Evolutionary conservation across 2,113 vertebrate genomes (phyloP).

Genomic region (Ochotona curzoniae): DNA sequence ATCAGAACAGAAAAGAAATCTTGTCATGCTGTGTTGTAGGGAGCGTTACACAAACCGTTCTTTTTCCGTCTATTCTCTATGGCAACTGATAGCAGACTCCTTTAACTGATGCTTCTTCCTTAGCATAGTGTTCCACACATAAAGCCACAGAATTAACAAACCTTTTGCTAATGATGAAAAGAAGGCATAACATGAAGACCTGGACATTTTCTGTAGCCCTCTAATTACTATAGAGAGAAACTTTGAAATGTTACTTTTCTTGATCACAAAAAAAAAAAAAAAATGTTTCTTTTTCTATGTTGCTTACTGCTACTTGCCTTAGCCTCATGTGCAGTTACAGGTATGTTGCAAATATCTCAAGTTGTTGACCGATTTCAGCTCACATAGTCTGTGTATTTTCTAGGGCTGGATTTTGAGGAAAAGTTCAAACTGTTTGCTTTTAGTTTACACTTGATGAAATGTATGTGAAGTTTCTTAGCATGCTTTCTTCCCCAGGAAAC

Average conservation of each 20-base stretch:
- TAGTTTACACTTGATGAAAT: slow-evolving; percentile 23
- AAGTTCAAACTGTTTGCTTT: neutral
- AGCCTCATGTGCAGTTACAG: neutral
- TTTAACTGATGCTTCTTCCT: slow-evolving; percentile 51
- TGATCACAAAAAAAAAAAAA: neutral
- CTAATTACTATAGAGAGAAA: neutral
- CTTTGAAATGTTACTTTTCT: neutral
- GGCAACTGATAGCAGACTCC: slow-evolving; percentile 62
- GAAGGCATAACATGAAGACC: neutral
- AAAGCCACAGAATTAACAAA: neutral
- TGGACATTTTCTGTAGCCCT: neutral
- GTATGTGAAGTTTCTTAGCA: neutral
- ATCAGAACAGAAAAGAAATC: slow-evolving; percentile 50
- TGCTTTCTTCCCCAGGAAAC: neutral
- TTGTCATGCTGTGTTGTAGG: slow-evolving; percentile 46
- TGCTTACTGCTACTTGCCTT: neutral
- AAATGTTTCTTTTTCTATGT: neutral
- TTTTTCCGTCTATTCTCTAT: slow-evolving; percentile 54
- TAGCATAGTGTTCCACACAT: neutral
- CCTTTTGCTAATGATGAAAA: slow-evolving; percentile 22
- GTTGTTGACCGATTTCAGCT: too few species aligned
- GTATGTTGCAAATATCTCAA: neutral
- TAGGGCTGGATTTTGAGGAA: slow-evolving; percentile 25
- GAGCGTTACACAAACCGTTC: slow-evolving; percentile 50
- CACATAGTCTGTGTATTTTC: neutral